Evolutionary conservation across 2,113 vertebrate genomes (phyloP).

Genomic region (Saguinus imperator): DNA sequence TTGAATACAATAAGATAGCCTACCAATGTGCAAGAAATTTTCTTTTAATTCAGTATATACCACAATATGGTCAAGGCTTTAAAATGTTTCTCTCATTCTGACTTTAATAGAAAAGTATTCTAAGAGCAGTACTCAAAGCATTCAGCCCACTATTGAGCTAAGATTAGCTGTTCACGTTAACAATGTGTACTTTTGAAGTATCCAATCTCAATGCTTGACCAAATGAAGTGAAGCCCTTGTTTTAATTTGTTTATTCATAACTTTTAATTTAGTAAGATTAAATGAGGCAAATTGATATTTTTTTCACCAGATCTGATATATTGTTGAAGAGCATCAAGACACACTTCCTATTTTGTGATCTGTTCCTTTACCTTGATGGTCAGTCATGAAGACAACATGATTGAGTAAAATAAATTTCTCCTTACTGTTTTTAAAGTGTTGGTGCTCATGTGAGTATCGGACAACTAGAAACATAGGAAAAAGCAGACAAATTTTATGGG

Average conservation of each 20-base stretch:
- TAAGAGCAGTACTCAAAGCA: background rate
- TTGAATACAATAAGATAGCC: background rate
- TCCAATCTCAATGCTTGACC: background rate
- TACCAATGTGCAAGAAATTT: background rate
- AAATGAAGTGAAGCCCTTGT: background rate
- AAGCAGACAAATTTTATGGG: background rate
- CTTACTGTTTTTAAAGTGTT: background rate
- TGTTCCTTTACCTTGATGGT: background rate
- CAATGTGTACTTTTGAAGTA: background rate
- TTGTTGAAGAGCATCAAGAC: background rate
- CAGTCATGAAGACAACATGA: background rate
- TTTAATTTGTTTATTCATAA: background rate
- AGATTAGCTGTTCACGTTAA: background rate
- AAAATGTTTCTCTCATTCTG: constrained; percentile 12
- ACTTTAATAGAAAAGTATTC: background rate
- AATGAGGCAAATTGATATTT: background rate
- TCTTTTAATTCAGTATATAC: constrained; percentile 23
- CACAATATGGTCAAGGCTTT: background rate
- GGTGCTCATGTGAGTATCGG: background rate
- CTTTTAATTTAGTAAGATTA: constrained; percentile 35
- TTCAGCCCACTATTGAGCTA: background rate
- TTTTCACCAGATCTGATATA: background rate
- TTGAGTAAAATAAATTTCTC: background rate
- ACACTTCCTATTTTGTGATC: background rate
- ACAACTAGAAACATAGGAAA: background rate